Conservation (phyloP, 2,113 vertebrate genomes). For the Ranitomeya variabilis region DNA sequence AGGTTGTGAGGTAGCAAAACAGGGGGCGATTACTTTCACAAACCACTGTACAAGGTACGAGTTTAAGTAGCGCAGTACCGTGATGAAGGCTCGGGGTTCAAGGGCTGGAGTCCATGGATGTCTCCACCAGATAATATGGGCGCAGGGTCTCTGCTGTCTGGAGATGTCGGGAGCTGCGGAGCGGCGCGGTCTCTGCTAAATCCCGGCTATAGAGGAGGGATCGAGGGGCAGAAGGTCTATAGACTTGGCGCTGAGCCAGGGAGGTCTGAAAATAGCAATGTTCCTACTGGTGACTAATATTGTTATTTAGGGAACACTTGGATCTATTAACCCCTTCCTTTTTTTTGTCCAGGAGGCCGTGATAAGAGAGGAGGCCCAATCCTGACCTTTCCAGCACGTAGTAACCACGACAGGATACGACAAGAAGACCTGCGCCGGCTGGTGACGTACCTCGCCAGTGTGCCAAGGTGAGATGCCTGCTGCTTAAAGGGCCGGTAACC, state of each 20-base stretch:
- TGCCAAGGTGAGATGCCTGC: constrained; percentile 81
- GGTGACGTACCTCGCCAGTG: constrained; percentile 96
- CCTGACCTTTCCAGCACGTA: constrained; percentile 93
- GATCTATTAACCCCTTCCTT: neutral
- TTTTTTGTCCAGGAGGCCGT: constrained; percentile 82
- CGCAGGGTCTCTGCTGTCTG: neutral
- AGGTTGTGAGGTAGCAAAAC: too few relatives aligned
- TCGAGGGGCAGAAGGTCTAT: neutral
- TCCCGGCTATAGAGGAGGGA: neutral
- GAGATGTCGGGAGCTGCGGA: too few relatives aligned
- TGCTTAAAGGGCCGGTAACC: too few relatives aligned
- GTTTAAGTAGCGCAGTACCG: too few relatives aligned
- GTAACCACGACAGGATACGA: constrained; percentile 99
- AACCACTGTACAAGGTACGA: too few relatives aligned
- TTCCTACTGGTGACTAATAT: neutral
- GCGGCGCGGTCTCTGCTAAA: too few relatives aligned
- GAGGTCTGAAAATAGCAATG: constrained; percentile 32
- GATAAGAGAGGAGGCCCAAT: constrained; percentile 98
- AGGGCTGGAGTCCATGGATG: too few relatives aligned
- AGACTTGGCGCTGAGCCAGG: constrained; percentile 19
- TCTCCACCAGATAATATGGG: neutral
- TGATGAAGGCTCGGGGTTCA: neutral
- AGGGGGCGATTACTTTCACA: too few relatives aligned
- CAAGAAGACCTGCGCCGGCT: constrained; percentile 95
- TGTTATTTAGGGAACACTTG: neutral